Base-by-base conservation (phyloP, 2,113 vertebrate genomes). In the Mugil cephalus region DNA sequence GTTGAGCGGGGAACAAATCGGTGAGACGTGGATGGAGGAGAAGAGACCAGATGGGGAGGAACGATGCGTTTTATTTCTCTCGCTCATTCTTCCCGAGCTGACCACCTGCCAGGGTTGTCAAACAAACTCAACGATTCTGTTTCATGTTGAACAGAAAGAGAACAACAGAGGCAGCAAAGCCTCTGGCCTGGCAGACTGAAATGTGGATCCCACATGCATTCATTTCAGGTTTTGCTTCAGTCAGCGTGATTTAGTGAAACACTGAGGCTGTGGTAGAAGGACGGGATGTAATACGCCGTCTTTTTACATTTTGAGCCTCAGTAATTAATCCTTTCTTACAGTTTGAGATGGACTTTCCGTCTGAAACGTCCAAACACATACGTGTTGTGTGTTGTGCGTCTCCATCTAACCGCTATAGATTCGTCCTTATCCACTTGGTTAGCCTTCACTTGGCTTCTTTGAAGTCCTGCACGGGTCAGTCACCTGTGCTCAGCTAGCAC, bases 71-170 rank as follows among this genome's bases (percentile, higher is more conserved):
- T 14, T 52, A 72, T 39, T 58, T 6, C 34, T n/a, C 3, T n/a
- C 35, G 69, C 24, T 66, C 36, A 56, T 62, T 6, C 17, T 43
- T 52, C 24, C 47, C 18, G 38, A 40, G 21, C 43, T 52, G 52
- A 65, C 77, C 71, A 71, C 66, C 65, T 66, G 56, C 63, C 45
- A 40, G 6, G 45, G 34, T 35, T 51, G 62, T 78, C 66, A 74
- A 62, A 68, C 64, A 73, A 59, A 71, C 56, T 67, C 77, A 55
- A 21, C 14, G 51, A 62, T 73, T 70, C 47, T 52, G 48, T 77
- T 73, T 84, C 68, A 63, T 60, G 55, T 24, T 79, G 59, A 74
- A 71, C 39, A 78, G 51, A 75, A 51, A 53, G 34, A 68, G 6
- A 46, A 66, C 19, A 42, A 55, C 21, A 46, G 38, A 79, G 13